Base-by-base conservation (phyloP, 2,797 vertebrate genomes). In the Gouania willdenowi region DNA sequence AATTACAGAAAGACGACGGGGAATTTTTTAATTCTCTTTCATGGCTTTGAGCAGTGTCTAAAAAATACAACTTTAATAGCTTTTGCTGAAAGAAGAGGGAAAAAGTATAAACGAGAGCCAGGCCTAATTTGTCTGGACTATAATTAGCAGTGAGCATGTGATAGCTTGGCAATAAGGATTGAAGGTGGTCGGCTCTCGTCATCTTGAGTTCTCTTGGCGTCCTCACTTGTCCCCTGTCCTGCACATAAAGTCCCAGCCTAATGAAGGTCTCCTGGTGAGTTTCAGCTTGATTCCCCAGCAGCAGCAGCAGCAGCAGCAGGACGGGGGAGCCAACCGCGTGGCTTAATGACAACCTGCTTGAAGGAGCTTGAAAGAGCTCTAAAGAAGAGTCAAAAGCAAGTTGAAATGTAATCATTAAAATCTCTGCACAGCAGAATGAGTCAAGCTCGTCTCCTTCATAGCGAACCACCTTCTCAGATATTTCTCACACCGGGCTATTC, bases 41-140 rank as follows among this genome's bases (percentile, higher is more conserved):
- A 88, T 86, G 83, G 47, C 72, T 87, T 84, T 78, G 74, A 86
- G 85, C 77, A 74, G 67, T 66, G 77, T 86, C 81, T 82, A 60
- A 66, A 56, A 73, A 86, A 85, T 90, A 79, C 86, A 89, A 86
- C 71, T 88, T 87, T 87, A 84, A 91, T 84, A 78, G 74, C 66
- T 80, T n/a, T 81, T 73, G 75, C 76, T 62, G 50, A 85, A 72
- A 57, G 56, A 68, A 75, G 57, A 52, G 46, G 41, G 21, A 69
- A 25, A n/a, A 51, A 53, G 42, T 41, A 58, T 52, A 57, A 69
- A 63, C 13, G 26, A 61, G 58, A 47, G 36, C 23, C 33, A 14
- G 33, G 55, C 51, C 74, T 84, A 77, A 88, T 88, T 87, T 86
- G 73, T 85, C 70, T 54, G 46, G 46, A 62, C 44, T 47, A 31